Conservation (phyloP, 2,113 vertebrate genomes). For the Isichthys henryi region DNA sequence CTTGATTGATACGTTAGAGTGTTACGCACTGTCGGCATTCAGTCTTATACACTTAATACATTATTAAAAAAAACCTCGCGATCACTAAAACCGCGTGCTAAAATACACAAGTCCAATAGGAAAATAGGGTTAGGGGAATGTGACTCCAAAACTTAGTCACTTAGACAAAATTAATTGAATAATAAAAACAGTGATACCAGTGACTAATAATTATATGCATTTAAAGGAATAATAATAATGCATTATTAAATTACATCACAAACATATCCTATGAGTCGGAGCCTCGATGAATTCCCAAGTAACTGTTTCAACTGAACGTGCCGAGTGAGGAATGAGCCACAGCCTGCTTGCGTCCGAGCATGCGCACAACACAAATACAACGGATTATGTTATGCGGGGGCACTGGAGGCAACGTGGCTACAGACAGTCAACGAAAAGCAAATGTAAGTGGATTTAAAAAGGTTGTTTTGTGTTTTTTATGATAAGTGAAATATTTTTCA, state of each 20-base stretch:
- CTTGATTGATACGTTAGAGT: background rate
- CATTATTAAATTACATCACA: background rate
- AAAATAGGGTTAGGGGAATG: background rate
- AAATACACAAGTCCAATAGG: background rate
- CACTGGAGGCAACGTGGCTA: background rate
- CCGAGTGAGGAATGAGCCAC: no score
- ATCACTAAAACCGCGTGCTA: background rate
- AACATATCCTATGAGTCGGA: background rate
- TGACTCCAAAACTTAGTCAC: background rate
- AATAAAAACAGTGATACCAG: background rate
- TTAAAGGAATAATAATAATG: background rate
- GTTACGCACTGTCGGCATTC: background rate
- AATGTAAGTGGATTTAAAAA: background rate
- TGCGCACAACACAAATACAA: background rate
- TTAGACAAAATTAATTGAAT: background rate
- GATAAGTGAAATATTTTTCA: background rate
- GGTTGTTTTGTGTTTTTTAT: background rate
- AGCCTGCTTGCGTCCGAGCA: background rate
- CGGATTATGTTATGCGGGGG: background rate
- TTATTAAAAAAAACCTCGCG: background rate
- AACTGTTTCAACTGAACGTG: background rate
- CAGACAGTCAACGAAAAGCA: background rate
- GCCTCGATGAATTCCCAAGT: background rate
- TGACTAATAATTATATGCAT: background rate
- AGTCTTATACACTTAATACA: background rate